phyloP scores from a whole-genome alignment of 1,140 invertebrate genomes.

The Drosophila orena region DNA sequence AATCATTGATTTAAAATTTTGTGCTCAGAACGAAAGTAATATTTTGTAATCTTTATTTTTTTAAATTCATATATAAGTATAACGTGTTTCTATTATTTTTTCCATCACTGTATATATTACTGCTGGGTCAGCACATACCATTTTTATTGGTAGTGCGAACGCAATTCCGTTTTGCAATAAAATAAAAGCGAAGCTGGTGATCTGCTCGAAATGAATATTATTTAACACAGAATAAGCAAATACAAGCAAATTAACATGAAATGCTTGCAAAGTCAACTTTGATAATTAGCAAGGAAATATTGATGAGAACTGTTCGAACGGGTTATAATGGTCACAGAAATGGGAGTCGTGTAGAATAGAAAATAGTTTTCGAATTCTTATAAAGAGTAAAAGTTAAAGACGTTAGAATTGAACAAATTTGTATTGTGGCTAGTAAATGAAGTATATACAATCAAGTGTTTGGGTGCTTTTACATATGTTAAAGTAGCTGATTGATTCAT shows the following conservation, averaged over 20 bases:
- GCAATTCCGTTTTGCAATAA: slow-evolving; percentile 30
- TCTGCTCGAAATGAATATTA: slow-evolving; percentile 20
- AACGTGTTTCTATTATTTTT: no score
- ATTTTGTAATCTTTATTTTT: no score
- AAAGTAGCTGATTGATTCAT: neutral
- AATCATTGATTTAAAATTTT: no score
- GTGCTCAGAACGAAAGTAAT: no score
- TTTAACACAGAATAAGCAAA: slow-evolving; percentile 31
- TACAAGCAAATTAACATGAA: slow-evolving; percentile 31
- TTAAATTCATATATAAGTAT: no score
- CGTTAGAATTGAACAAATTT: no score
- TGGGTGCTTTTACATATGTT: neutral
- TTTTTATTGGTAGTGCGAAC: slow-evolving; percentile 13
- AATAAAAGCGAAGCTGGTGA: slow-evolving; percentile 13
- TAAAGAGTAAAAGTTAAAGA: neutral
- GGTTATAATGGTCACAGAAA: neutral
- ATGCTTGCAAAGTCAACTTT: slow-evolving; percentile 28
- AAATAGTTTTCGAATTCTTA: neutral
- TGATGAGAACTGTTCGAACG: slow-evolving; percentile 17
- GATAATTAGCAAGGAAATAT: slow-evolving; percentile 15
- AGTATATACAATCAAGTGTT: no score
- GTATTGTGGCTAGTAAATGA: neutral
- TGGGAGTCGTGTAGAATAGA: neutral
- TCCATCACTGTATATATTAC: no score
- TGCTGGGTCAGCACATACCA: neutral